Evolutionary conservation across 2,888 invertebrate genomes (phyloP), one percentile per base, ranked within the genome.

Genomic region (Dugesia japonica): DNA sequence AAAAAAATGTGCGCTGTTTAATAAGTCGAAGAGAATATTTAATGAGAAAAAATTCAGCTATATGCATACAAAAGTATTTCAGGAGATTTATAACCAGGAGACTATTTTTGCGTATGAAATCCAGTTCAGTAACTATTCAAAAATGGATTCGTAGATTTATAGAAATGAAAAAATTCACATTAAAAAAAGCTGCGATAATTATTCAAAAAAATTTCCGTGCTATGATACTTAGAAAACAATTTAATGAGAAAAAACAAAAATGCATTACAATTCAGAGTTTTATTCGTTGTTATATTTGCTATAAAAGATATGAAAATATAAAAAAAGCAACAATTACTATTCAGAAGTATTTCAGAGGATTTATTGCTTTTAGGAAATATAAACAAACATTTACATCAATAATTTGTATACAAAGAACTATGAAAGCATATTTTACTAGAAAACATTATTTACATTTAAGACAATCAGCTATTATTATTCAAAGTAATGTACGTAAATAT

Each of bases 151-250:
- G 56, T 20, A 4, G 56, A n/a, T 56, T 20, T 56, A 9, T n/a
- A n/a, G 56, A 20, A 56, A 13, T 56, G 23, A 56, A 56, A 13
- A 56, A 20, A 23, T 56, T 56, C 7, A 56, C 4, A 56, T n/a
- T n/a, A 9, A n/a, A 56, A 56, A 56, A 23, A 7, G 56, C 56
- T 56, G 56, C 56, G 4, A 56, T 56, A 56, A 56, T 56, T 56
- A 56, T 56, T 56, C 56, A 56, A 56, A 56, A 56, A 56, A 56
- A 56, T 56, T 23, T 56, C 23, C 56, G 56, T 56, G 4, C 56
- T n/a, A 9, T 4, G 1, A 56, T 20, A 13, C 7, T 56, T 4
- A n/a, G 56, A 23, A 56, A 56, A 56, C 9, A 56, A 23, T 56
- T 56, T 56, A 4, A 20, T 13, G 7, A 20, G 4, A 23, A 56